phyloP scores from a whole-genome alignment of 1,140 invertebrate genomes.

The Heliconius hewitsoni region DNA sequence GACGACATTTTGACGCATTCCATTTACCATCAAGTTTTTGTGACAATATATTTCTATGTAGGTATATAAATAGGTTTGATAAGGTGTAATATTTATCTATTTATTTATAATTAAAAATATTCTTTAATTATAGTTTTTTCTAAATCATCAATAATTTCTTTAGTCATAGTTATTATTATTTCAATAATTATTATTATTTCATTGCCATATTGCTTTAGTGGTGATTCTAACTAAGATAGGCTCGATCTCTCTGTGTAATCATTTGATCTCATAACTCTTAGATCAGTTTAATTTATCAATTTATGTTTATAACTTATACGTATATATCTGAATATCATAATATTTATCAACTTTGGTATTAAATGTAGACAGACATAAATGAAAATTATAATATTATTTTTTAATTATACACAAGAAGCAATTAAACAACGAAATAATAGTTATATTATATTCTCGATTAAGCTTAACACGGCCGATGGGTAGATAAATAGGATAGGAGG shows the following conservation, averaged over 20 bases:
- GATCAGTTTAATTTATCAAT: too few species aligned
- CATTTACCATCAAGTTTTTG: constrained; percentile 47
- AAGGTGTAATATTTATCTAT: background rate
- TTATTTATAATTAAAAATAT: background rate
- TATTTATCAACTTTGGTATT: too few species aligned
- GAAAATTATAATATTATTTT: background rate
- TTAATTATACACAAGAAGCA: background rate
- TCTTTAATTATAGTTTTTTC: background rate
- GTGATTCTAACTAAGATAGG: background rate
- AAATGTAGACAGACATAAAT: too few species aligned
- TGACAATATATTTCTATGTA: constrained; percentile 19
- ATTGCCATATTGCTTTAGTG: background rate
- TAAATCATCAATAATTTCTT: background rate
- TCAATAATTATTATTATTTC: background rate
- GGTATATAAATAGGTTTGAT: constrained; percentile 23
- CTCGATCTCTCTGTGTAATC: background rate
- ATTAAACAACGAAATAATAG: background rate
- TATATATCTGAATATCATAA: too few species aligned
- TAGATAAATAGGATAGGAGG: constrained; percentile 26
- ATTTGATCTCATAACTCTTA: too few species aligned
- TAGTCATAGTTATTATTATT: too few species aligned
- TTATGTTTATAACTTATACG: too few species aligned
- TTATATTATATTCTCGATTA: background rate
- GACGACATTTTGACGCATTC: constrained; percentile 67
- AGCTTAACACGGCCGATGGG: background rate